Evolutionary conservation across 2,113 vertebrate genomes (phyloP), one percentile per base, ranked within the genome.

Genomic region (Hyaena hyaena): DNA sequence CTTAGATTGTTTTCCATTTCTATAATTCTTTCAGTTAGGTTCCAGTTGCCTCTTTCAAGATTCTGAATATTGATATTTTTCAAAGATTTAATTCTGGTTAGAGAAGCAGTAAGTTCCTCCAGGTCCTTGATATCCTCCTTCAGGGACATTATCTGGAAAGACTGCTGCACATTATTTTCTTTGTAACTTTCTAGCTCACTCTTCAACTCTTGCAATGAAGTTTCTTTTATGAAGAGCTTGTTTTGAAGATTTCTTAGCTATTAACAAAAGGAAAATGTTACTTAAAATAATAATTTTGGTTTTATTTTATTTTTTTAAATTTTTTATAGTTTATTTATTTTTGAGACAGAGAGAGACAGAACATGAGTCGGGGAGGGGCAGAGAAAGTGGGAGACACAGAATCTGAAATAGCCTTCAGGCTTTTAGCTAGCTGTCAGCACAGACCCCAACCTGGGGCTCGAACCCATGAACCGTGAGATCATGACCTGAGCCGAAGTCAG

Each of bases 211-310:
- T 97, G 96, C 74, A 98, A 92, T 43, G 92, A 95, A 65, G 58
- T 89, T 91, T 98, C 98, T 96, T 98, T 96, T 5, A 90, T 69
- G 71, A 97, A 17, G 73, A 98, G 76, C 16, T 98, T 97, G 45
- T 89, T 98, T 94, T 96, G 97, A 84, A 98, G 97, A 97, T 98
- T 97, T 89, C 97, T 98, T 45, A 97, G 45, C 97, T 98, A 94
- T 65, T 85, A 89, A 97, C 21, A 95, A 98, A 97, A 58, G 10
- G 2, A 48, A 76, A 33, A 8, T 35, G n/a, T 76, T 94, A 89
- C 24, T 96, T 92, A 92, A 95, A 85, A 85, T 88, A 26, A 71
- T 76, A 65, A 73, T 82, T 91, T 76, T 89, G 28, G 4, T 65
- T 88, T 93, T 95, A 39, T 39, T 39, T 39, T 39, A 39, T 39